Percentiles rank a stretch among this genome's conserved stretches.
These are phyloP conservation scores for Serrognathus titanus DNA, from an alignment of 2,888 invertebrate genomes.

Conservation along the genomic window DNA sequence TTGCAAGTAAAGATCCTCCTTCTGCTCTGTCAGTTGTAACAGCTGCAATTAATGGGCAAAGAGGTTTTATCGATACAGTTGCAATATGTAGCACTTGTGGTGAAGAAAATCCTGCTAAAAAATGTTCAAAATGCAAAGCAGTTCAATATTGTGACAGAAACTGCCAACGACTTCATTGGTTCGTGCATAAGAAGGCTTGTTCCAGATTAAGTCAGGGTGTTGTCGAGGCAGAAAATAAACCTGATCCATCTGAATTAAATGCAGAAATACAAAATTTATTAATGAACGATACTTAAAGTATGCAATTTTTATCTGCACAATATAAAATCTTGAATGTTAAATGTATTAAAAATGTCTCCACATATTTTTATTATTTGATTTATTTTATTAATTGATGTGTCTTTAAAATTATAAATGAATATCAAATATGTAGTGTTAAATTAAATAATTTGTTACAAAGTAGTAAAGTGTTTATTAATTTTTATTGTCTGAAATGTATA, in stretches of 20 bases:
- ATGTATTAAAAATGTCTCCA: no score
- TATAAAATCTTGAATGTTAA: no score
- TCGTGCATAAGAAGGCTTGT: conserved; percentile 84
- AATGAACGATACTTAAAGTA: conserved; percentile 23
- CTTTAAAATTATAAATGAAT: no score
- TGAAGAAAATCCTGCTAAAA: conserved; percentile 84
- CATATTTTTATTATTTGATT: no score
- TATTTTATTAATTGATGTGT: no score
- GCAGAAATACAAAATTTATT: conserved; percentile 38
- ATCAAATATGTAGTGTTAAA: no score
- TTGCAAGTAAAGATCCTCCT: conserved; percentile 71
- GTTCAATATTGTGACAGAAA: conserved; percentile 92
- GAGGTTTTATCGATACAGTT: conserved; percentile 68
- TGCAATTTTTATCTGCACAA: no score
- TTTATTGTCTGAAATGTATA: no score
- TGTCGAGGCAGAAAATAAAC: conserved; percentile 23
- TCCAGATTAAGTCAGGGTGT: conserved; percentile 54
- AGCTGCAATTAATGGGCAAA: conserved; percentile 83
- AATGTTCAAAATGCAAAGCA: conserved; percentile 91
- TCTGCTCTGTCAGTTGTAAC: conserved; percentile 69
- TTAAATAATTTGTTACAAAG: no score
- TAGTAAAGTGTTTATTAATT: no score
- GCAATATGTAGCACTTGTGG: conserved; percentile 82
- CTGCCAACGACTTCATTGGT: conserved; percentile 94
- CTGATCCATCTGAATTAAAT: conserved; percentile 34